Evolutionary conservation across 2,888 invertebrate species (phyloP), one percentile per base, ranked within the genome.

Genomic region (Tortricodes alternella): DNA sequence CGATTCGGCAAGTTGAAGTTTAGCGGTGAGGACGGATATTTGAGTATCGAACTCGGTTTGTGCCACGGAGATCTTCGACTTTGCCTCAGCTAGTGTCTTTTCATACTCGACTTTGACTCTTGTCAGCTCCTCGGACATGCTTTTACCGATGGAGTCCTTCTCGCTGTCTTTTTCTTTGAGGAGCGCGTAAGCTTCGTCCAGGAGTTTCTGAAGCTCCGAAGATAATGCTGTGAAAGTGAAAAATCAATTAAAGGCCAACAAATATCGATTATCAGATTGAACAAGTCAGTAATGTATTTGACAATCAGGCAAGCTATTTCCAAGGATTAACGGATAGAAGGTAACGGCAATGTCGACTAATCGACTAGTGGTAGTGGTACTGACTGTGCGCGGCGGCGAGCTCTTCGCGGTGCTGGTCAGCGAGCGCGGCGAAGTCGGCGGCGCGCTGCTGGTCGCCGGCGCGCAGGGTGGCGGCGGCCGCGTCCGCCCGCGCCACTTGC

Each of bases 61-160:
- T 59, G 92, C 92, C 70, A 95, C 94, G 57, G 94, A 92, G 37
- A 93, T 88, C 80, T 94, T 94, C n/a, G 93, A 93, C 79, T 85
- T 92, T 41, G 89, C 83, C 77, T 92, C 91, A 55, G 78, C 86
- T 6, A 90, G 68, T 65, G 87, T 81, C 73, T 92, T 80, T 84
- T 93, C 76, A 67, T 92, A 78, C 90, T 94, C 91, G 2, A 72
- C 66, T 67, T 81, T 90, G 0, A 88, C 70, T 73, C 83, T 84
- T 9, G 78, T 66, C 16, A 91, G 65, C 68, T 91, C 91, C 15
- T 91, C 91, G 1, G 86, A 83, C 86, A 91, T 86, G 60, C 89
- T 90, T 67, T 90, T 91, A 29, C 88, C 87, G 11, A 91, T 62
- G 9, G 86, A 88, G 68, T 91, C 91, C 64, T 91, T 91, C 73